A percentile compares a stretch with the other conserved stretches of the same genome.
phyloP scores from a whole-genome alignment of 1,140 invertebrate genomes.

The Hycleus phaleratus region DNA sequence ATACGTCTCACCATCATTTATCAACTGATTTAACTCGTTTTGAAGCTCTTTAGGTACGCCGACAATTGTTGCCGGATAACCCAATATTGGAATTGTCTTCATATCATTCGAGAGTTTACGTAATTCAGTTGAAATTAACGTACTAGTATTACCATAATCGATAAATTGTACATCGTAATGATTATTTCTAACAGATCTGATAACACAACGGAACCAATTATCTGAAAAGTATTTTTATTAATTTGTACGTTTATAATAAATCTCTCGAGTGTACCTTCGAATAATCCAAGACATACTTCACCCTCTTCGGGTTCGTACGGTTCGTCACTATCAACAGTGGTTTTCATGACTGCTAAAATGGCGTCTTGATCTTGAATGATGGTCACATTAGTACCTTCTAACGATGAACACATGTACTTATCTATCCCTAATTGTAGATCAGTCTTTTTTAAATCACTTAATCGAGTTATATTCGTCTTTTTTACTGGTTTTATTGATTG shows the following conservation, averaged over 20 bases:
- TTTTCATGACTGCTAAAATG: background rate
- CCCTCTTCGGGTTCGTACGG: background rate
- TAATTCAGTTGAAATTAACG: slow-evolving; percentile 1
- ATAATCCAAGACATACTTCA: background rate
- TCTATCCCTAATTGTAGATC: background rate
- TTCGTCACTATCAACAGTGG: background rate
- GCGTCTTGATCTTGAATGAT: background rate
- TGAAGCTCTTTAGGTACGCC: background rate
- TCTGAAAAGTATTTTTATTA: background rate
- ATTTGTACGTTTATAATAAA: too few species aligned
- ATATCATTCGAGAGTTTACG: slow-evolving; percentile 8
- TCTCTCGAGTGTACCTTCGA: too few species aligned
- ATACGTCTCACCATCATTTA: slow-evolving; percentile 1
- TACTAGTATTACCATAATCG: slow-evolving; percentile 16
- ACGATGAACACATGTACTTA: slow-evolving; percentile 1
- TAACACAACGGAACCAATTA: slow-evolving; percentile 17
- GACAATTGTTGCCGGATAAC: background rate
- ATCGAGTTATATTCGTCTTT: background rate
- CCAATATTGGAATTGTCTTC: slow-evolving; percentile 15
- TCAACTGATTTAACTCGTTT: background rate
- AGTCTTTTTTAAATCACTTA: background rate
- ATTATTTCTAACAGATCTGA: background rate
- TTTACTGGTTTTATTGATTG: background rate
- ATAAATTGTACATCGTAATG: slow-evolving; percentile 6
- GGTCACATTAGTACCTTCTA: background rate